Conservation (phyloP, 2,113 vertebrate genomes). For the Centropus unirufus region DNA sequence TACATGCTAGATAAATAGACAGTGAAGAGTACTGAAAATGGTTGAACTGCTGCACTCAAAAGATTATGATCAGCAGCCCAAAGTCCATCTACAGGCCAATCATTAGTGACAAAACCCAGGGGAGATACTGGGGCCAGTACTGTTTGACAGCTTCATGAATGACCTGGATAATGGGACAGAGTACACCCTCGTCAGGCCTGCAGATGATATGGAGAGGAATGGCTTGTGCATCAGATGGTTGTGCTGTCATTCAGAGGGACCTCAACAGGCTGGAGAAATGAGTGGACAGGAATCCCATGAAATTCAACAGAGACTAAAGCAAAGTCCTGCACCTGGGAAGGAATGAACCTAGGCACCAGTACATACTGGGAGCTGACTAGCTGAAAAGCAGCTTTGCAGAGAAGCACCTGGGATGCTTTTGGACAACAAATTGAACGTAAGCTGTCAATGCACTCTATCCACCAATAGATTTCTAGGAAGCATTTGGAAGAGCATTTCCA, state of each 20-base stretch:
- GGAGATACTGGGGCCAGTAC: too few relatives aligned
- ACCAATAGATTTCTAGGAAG: neutral
- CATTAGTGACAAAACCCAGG: neutral
- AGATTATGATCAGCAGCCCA: neutral
- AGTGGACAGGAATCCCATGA: neutral
- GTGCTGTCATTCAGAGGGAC: neutral
- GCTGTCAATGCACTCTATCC: conserved; percentile 9
- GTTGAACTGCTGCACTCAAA: neutral
- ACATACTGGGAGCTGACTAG: neutral
- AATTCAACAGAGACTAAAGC: neutral
- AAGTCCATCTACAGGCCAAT: neutral
- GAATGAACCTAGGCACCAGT: neutral
- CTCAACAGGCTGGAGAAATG: neutral
- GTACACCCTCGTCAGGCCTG: neutral
- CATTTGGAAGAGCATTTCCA: neutral
- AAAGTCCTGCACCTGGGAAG: neutral
- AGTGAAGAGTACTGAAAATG: neutral
- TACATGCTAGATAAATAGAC: neutral
- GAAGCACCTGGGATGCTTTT: neutral
- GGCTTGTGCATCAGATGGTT: neutral
- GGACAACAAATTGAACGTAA: neutral
- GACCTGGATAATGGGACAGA: neutral
- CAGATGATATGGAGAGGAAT: neutral
- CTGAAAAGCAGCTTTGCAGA: neutral
- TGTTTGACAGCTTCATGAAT: neutral